Evolutionary conservation across 2,113 vertebrate genomes (phyloP).

Genomic region (Apus apus): DNA sequence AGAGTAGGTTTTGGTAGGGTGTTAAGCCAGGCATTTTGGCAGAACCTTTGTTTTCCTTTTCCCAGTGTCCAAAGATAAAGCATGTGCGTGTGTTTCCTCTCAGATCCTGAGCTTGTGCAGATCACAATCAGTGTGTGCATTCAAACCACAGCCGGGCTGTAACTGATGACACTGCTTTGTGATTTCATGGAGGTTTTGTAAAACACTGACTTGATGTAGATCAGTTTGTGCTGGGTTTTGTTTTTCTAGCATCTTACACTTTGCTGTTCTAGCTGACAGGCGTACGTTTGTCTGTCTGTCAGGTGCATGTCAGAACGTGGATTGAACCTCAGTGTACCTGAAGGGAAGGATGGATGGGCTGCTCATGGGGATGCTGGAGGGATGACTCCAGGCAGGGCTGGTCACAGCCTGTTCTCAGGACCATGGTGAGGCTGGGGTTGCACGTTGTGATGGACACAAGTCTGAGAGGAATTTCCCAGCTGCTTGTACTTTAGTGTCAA

Average conservation of each 20-base stretch:
- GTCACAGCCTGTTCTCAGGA: not conserved
- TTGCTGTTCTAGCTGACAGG: not conserved
- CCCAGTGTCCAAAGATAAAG: not conserved
- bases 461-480: not conserved
- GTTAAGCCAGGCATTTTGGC: not conserved
- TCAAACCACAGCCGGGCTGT: not conserved
- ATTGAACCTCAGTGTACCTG: not conserved
- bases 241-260: not conserved
- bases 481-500: not conserved
- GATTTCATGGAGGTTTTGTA: not conserved
- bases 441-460: not conserved
- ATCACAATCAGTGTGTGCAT: not conserved
- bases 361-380: not conserved
- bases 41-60: slow-evolving; percentile 9
- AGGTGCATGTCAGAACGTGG: not conserved
- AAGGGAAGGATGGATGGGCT: not conserved
- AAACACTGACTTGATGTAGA: not conserved
- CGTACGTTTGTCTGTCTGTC: not conserved
- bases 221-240: not conserved
- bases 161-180: not conserved
- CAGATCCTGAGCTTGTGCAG: not conserved
- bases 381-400: not conserved
- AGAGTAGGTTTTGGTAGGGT: not conserved
- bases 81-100: not conserved
- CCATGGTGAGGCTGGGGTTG: not conserved